Percentiles rank a stretch among this genome's conserved stretches.
Evolutionary conservation across 2,797 vertebrate species (phyloP).

Genomic region (Mus minutoides): DNA sequence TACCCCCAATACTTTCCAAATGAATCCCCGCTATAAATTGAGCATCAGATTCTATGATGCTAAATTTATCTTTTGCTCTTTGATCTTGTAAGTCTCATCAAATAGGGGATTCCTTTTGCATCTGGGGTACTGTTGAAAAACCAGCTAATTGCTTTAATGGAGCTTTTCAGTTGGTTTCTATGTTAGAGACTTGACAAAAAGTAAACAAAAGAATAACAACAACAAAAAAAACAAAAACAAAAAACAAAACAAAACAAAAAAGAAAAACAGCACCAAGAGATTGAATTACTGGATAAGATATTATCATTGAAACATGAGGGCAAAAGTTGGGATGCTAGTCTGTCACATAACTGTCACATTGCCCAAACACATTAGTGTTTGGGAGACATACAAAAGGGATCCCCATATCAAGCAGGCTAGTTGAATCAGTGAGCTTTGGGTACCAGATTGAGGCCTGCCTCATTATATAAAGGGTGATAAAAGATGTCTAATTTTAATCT

Average conservation of each 20-base stretch:
- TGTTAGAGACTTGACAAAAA: neutral
- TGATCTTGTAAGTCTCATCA: neutral
- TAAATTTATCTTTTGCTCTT: neutral
- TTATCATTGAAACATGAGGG: neutral
- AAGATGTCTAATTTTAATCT: neutral
- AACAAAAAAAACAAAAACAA: no score
- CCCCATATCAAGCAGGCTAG: neutral
- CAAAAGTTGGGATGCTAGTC: neutral
- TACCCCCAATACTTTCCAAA: neutral
- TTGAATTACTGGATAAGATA: neutral
- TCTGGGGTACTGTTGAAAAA: neutral
- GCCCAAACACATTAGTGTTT: neutral
- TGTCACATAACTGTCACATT: neutral
- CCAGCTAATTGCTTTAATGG: neutral
- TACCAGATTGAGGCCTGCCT: neutral
- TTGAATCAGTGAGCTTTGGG: neutral
- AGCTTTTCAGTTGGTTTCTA: neutral
- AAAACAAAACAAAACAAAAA: no score
- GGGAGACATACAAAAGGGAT: neutral
- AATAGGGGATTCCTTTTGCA: neutral
- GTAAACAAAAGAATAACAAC: neutral
- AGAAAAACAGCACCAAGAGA: neutral
- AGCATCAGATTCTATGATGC: neutral
- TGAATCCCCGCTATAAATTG: neutral
- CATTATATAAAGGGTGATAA: neutral